Conservation (phyloP, 1,140 invertebrate genomes). For the Oedothorax gibbosus region DNA sequence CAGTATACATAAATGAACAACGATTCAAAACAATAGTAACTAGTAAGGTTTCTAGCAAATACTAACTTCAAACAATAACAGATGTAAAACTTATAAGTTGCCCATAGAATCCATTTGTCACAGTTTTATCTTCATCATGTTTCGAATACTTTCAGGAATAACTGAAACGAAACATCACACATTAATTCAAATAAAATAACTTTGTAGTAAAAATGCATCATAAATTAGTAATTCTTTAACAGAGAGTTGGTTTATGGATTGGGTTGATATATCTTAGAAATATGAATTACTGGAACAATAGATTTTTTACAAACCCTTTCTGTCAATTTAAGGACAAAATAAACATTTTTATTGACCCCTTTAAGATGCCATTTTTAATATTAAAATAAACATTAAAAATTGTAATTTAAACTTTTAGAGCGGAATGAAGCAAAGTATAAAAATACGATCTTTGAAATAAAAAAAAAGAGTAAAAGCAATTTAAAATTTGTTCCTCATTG, state of each 20-base stretch:
- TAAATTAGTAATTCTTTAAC: neutral
- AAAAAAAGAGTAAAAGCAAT: too few species aligned
- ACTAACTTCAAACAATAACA: too few species aligned
- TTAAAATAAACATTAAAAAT: too few species aligned
- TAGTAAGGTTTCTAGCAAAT: too few species aligned
- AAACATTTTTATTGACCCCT: neutral
- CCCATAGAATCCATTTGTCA: neutral
- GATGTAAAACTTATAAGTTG: too few species aligned
- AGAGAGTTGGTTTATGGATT: neutral
- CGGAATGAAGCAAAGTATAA: too few species aligned
- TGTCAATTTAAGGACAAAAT: neutral
- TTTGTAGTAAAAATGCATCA: neutral
- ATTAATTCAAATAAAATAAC: neutral
- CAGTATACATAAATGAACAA: too few species aligned
- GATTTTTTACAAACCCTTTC: neutral
- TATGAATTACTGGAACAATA: neutral
- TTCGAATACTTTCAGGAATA: constrained; percentile 28
- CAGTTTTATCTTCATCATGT: constrained; percentile 17
- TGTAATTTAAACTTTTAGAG: too few species aligned
- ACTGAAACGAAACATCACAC: constrained; percentile 8
- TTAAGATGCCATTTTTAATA: too few species aligned
- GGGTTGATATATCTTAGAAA: neutral
- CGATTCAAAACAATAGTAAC: too few species aligned
- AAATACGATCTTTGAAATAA: too few species aligned
- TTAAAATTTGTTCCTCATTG: too few species aligned